Base-by-base conservation (phyloP, 2,113 vertebrate genomes). In the Clarias macrocephalus region DNA sequence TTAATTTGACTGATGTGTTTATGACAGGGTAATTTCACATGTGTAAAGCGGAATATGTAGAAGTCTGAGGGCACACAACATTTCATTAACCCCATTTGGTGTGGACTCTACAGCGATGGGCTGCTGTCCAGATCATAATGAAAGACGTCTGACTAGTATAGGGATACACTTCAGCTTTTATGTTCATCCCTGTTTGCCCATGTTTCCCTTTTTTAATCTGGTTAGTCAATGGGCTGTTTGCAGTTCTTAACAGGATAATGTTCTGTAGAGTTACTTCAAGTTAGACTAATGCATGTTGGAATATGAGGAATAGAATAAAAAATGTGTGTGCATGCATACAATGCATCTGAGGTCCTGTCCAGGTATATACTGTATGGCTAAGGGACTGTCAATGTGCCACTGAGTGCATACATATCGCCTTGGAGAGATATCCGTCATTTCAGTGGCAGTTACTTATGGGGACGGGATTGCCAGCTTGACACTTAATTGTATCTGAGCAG, bases 31-130 rank as follows among this genome's bases (percentile, higher is more conserved):
- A 83, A 90, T 88, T 85, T 87, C 72, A 86, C 85, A 87, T 88
- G 77, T 88, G 90, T 88, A 91, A 83, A 85, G 82, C 82, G 86
- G 86, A 89, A 87, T 89, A 89, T 91, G 91, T 91, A 90, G 90
- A 88, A 89, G 91, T 91, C 90, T 37, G 54, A 88, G 54, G 81
- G 80, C 68, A 62, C 80, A 82, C 59, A 88, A 83, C 88, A 81
- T 87, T 88, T 85, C 85, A 88, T 90, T 90, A 88, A 88, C 85
- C 87, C 86, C 87, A 82, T 88, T 87, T 87, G 68, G 60, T 57
- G 87, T 42, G 83, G 48, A 82, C 80, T 62, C 73, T 88, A n/a
- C 0, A 23, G 70, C 59, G 15, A 54, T 48, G 15, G 62, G 81
- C 80, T 62, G 73, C 57, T 57, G 85, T 84, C 85, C 82, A 81